Evolutionary conservation across 1,140 invertebrate genomes (phyloP), one percentile per base, ranked within the genome.

Genomic region (Gonioctena quinquepunctata): DNA sequence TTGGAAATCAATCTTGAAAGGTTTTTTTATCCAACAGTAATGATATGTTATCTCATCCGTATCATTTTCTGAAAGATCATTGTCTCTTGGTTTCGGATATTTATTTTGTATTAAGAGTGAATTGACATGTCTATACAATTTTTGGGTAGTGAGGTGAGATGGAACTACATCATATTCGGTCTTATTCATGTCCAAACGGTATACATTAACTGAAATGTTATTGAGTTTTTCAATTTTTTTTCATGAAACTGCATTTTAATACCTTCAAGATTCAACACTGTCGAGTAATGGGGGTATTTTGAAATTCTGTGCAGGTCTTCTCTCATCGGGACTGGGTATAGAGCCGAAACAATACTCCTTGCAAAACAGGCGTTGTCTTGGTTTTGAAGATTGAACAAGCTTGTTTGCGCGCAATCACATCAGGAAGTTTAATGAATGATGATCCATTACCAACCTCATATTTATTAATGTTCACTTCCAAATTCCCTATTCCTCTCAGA

Each of bases 381-480:
- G 70, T 83, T 84, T 77, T 80, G 60, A 66, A 85, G 74, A 74
- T 84, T 85, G 4, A 84, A 26, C 62, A 66, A 13, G 82, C 80
- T 21, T 78, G 74, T 82, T 83, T 7, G 49, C 8, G 66, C 69
- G 69, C 66, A 28, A 83, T 81, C 71, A 75, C 61, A 21, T 66
- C 33, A 28, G 80, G 79, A 69, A 82, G 69, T 11, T 79, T 71
- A 28, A 80, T 77, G 71, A 68, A 81, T n/a, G 79, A 78, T 28
- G 71, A 76, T 22, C 74, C 80, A n/a, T 57, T 49, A 18, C 80
- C 54, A 4, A 80, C 78, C 25, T 77, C 77, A 71, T 77, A 82
- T 48, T 63, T 66, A 48, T 73, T 73, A 22, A 70, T 68, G 26
- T 62, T 64, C 5, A 76, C 23, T n/a, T 21, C 56, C 16, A 76